These are phyloP conservation scores for Pseudomyrmex gracilis DNA, from an alignment of 1,140 invertebrate species.

Conservation along the genomic window DNA sequence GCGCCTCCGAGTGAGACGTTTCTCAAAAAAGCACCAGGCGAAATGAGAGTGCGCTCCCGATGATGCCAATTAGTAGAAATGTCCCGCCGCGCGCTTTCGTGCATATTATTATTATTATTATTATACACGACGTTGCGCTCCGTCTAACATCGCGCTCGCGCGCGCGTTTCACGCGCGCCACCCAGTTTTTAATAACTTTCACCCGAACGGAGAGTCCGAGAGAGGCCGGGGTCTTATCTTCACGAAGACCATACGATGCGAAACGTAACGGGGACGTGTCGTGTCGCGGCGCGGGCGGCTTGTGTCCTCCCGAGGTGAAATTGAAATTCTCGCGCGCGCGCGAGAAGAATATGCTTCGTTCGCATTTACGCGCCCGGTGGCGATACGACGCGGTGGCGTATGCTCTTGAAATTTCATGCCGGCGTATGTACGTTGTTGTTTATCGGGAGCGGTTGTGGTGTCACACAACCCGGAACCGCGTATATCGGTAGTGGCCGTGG, in stretches of 20 bases:
- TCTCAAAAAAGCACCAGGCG: not conserved
- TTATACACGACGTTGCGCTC: not conserved
- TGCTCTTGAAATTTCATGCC: slow-evolving; percentile 29
- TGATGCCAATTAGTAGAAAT: slow-evolving; percentile 1
- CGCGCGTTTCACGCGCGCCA: slow-evolving; percentile 9
- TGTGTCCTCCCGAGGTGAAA: slow-evolving; percentile 61
- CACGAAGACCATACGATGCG: slow-evolving; percentile 58
- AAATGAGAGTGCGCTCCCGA: slow-evolving; percentile 11
- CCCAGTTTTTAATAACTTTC: slow-evolving; percentile 73
- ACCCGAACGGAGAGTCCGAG: slow-evolving; percentile 33
- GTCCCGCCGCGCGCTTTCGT: not conserved
- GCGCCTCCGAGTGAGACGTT: no score
- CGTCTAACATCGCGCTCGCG: slow-evolving; percentile 40
- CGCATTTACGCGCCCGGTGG: slow-evolving; percentile 48
- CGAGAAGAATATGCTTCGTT: slow-evolving; percentile 60
- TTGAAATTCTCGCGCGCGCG: slow-evolving; percentile 61
- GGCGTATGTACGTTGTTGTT: not conserved
- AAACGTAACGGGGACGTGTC: slow-evolving; percentile 66
- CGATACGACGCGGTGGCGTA: not conserved
- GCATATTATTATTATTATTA: not conserved
- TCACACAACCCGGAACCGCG: slow-evolving; percentile 30
- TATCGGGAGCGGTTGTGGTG: slow-evolving; percentile 32
- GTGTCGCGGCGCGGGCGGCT: not conserved
- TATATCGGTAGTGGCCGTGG: not conserved
- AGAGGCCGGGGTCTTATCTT: slow-evolving; percentile 61